Percentiles rank a stretch among this genome's conserved stretches.
phyloP scores from a whole-genome alignment of 2,797 vertebrate species.

The Iguana delicatissima region DNA sequence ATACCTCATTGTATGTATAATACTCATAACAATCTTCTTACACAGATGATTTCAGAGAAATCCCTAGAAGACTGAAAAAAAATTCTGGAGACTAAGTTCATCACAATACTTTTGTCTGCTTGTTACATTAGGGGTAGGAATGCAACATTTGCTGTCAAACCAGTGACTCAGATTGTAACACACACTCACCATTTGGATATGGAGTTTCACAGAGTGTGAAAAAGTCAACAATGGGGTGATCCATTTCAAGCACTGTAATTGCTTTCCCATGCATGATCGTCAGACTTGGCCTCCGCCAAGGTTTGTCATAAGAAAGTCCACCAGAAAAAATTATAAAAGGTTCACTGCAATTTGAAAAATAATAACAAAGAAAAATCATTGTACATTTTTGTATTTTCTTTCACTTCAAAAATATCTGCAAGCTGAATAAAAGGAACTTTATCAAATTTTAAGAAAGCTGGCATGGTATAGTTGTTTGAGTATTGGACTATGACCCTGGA shows the following conservation, averaged over 20 bases:
- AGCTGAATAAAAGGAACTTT: not conserved
- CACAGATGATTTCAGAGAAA: not conserved
- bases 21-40: not conserved
- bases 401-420: constrained; percentile 24
- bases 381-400: constrained; percentile 8
- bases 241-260: constrained; percentile 98
- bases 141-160: not conserved
- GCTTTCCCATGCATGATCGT: constrained; percentile 99
- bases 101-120: not conserved
- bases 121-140: not conserved
- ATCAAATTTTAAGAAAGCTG: not conserved
- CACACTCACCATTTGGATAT: constrained; percentile 92
- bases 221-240: constrained; percentile 98
- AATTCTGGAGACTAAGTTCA: not conserved
- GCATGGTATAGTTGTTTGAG: no score
- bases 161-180: not conserved
- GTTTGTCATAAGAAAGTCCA: constrained; percentile 94
- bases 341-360: constrained; percentile 82
- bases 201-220: constrained; percentile 96
- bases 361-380: not conserved
- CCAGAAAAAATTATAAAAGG: constrained; percentile 97
- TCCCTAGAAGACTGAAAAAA: not conserved
- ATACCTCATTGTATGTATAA: no score
- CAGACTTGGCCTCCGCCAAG: constrained; percentile 93
- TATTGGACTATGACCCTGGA: no score